A percentile compares a stretch with the other conserved stretches of the same genome.
Evolutionary conservation across 2,888 invertebrate species (phyloP).

Genomic region (Elmis aenea): DNA sequence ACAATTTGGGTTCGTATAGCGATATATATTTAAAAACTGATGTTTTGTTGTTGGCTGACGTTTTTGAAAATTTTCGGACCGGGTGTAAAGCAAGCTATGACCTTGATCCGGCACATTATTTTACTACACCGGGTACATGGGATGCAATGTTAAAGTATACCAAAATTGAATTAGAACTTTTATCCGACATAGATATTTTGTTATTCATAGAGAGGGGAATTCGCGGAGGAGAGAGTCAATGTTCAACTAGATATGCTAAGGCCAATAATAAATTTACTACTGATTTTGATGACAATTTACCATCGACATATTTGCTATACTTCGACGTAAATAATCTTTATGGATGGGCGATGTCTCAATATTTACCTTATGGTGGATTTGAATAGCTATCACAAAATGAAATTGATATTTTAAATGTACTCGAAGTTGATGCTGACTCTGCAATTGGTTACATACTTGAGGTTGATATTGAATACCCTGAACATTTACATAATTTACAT

Average conservation of each 20-base stretch:
- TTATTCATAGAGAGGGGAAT: constrained; percentile 27
- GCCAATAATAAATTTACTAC: constrained; percentile 39
- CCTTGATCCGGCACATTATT: constrained; percentile 36
- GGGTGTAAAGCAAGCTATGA: constrained; percentile 22
- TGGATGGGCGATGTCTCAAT: constrained; percentile 26
- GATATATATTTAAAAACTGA: constrained; percentile 35
- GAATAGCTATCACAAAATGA: constrained; percentile 32
- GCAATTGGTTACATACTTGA: no score
- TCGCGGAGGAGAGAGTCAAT: constrained; percentile 23
- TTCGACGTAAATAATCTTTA: no score
- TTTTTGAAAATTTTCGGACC: constrained; percentile 35
- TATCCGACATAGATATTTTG: constrained; percentile 37
- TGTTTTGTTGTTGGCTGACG: constrained; percentile 30
- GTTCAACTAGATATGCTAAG: constrained; percentile 27
- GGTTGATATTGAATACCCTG: no score
- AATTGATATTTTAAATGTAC: no score
- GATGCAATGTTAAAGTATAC: constrained; percentile 38
- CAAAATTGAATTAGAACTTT: constrained; percentile 30
- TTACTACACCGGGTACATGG: constrained; percentile 34
- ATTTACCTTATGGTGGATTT: constrained; percentile 31
- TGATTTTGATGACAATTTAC: constrained; percentile 27
- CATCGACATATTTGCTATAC: constrained; percentile 28
- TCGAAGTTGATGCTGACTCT: constrained; percentile 14
- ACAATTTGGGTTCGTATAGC: constrained; percentile 34
- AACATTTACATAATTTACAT: no score